Conservation (phyloP, 2,888 invertebrate genomes). For the Catotricha subobsoleta region DNA sequence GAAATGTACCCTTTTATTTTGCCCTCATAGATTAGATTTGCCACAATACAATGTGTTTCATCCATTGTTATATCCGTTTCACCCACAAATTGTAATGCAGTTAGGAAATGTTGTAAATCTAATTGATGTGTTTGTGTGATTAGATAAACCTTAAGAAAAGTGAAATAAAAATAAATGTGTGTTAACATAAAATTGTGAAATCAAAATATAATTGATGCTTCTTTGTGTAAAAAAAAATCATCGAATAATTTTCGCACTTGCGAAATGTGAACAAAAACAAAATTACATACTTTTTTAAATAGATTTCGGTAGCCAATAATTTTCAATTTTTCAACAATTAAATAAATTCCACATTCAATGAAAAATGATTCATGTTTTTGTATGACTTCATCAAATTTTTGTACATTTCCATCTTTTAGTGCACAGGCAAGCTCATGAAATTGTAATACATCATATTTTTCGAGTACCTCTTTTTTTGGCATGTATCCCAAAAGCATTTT, state of each 20-base stretch:
- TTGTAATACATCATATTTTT: conserved; percentile 78
- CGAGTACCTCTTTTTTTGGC: conserved; percentile 63
- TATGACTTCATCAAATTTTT: conserved; percentile 66
- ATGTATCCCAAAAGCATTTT: conserved; percentile 94
- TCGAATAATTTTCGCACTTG: not conserved
- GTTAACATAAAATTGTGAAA: no score
- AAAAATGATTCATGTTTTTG: conserved; percentile 79
- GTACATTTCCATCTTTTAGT: conserved; percentile 77
- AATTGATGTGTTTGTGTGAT: conserved; percentile 70
- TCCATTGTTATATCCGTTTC: conserved; percentile 76
- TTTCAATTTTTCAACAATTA: conserved; percentile 91
- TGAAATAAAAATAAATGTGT: no score
- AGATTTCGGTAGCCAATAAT: conserved; percentile 89
- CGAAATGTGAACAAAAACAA: conserved; percentile 19
- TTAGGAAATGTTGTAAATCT: conserved; percentile 65
- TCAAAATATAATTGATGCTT: not conserved
- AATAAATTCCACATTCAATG: conserved; percentile 90
- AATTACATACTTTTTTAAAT: conserved; percentile 58
- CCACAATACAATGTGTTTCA: conserved; percentile 90
- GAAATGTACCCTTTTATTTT: conserved; percentile 98
- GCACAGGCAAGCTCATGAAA: conserved; percentile 80
- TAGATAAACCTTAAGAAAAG: conserved; percentile 35
- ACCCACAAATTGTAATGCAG: conserved; percentile 64
- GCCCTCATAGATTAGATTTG: conserved; percentile 89
- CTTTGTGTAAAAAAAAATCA: not conserved